Evolutionary conservation across 2,797 vertebrate genomes (phyloP).

Genomic region (Harpagifer antarcticus): DNA sequence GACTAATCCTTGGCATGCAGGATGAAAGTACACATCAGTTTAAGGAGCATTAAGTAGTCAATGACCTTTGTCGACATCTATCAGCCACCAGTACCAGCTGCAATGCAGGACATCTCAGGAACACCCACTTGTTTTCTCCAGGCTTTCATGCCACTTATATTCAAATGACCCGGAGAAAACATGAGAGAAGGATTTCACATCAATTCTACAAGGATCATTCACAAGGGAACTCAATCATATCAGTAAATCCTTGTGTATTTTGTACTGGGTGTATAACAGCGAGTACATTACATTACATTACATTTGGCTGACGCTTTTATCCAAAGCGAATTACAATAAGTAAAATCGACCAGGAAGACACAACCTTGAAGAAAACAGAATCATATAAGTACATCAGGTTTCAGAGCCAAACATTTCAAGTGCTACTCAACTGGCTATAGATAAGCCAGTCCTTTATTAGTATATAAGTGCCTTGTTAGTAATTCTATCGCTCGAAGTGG

Average conservation of each 20-base stretch:
- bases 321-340: no score
- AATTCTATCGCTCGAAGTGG: no score
- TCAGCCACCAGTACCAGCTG: neutral
- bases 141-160: neutral
- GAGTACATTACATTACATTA: no score
- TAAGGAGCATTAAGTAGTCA: constrained; percentile 25
- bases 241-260: neutral
- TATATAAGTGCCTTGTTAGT: no score
- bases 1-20: constrained; percentile 7
- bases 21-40: constrained; percentile 10
- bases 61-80: constrained; percentile 25
- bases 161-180: constrained; percentile 8
- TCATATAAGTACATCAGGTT: no score
- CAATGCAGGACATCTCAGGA: neutral
- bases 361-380: no score
- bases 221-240: neutral
- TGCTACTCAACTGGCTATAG: no score
- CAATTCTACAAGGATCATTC: neutral
- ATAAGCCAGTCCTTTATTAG: no score
- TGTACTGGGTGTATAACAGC: neutral
- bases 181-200: neutral
- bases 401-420: no score
- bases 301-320: no score
- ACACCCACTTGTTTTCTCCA: neutral
- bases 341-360: no score